A percentile compares a stretch with the other conserved stretches of the same genome.
Conservation (phyloP, 1,140 invertebrate species). For the Drosophila varians region DNA sequence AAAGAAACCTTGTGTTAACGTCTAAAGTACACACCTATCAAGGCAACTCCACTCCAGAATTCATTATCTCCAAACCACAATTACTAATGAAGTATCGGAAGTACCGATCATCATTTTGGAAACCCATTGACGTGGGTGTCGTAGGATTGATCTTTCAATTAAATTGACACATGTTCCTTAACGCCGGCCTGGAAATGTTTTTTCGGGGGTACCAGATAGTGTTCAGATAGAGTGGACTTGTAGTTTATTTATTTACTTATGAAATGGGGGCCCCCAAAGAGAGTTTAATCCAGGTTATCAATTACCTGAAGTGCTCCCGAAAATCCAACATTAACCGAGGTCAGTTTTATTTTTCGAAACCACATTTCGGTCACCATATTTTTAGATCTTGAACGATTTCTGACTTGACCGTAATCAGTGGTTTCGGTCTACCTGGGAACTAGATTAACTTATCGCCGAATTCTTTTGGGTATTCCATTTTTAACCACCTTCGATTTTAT, state of each 20-base stretch:
- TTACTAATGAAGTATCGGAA: conserved; percentile 20
- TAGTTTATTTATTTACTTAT: not conserved
- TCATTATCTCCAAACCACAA: conserved; percentile 8
- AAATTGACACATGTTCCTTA: conserved; percentile 27
- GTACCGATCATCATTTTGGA: conserved; percentile 13
- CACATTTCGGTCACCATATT: not conserved
- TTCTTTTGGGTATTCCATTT: not conserved
- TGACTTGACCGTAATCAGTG: not conserved
- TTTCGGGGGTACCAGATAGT: conserved; percentile 1
- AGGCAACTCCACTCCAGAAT: not conserved
- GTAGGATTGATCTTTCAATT: conserved; percentile 26
- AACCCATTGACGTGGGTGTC: conserved; percentile 17
- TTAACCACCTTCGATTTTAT: conserved; percentile 16
- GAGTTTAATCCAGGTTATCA: not conserved
- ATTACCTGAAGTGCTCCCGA: not conserved
- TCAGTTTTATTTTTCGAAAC: conserved; percentile 5
- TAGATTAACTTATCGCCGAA: conserved; percentile 8
- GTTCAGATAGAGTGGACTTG: not conserved
- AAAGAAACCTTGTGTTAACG: conserved; percentile 9
- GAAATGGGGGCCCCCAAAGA: not conserved
- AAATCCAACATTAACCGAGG: conserved; percentile 6
- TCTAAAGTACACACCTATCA: not conserved
- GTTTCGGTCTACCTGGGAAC: not conserved
- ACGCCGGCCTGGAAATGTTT: conserved; percentile 6
- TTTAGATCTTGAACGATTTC: not conserved